Evolutionary conservation across 37 sponge, comb jelly and placozoan species (phyloP).

Genomic region (Oscarella lobularis): DNA sequence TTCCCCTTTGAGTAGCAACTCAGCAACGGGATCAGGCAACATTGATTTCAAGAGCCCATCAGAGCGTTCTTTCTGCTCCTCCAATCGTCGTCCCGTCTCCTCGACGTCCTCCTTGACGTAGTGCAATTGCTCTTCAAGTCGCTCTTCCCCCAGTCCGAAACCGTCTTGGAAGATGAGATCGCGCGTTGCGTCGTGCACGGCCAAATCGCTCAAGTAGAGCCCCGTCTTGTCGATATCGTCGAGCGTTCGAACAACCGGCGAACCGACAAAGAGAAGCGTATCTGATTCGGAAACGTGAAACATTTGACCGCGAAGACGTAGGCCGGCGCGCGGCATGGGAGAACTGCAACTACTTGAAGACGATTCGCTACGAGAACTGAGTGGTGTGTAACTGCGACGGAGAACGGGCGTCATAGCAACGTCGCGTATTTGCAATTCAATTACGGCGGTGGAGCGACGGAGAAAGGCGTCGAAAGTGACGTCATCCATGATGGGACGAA

Average conservation of each 20-base stretch:
- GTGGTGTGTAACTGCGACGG: neutral
- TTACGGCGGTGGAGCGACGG: neutral
- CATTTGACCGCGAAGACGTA: neutral
- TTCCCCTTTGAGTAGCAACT: neutral
- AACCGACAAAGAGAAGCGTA: neutral
- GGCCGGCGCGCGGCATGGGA: neutral
- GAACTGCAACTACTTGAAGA: neutral
- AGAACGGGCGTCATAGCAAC: neutral
- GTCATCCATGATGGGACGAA: neutral
- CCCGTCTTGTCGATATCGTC: neutral
- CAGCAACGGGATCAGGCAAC: neutral
- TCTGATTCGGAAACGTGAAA: neutral
- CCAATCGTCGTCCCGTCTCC: neutral
- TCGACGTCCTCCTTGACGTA: neutral
- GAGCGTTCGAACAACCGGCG: neutral
- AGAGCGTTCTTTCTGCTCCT: neutral
- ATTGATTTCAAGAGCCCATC: neutral
- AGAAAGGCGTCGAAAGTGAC: neutral
- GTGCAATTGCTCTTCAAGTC: neutral
- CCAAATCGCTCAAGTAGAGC: neutral
- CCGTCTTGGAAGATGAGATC: neutral
- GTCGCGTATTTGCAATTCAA: neutral
- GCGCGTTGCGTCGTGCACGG: neutral
- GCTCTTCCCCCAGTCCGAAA: neutral
- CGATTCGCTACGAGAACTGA: neutral